phyloP scores from a whole-genome alignment of 2,888 invertebrate species.

The Brachynemurus nebulosus region DNA sequence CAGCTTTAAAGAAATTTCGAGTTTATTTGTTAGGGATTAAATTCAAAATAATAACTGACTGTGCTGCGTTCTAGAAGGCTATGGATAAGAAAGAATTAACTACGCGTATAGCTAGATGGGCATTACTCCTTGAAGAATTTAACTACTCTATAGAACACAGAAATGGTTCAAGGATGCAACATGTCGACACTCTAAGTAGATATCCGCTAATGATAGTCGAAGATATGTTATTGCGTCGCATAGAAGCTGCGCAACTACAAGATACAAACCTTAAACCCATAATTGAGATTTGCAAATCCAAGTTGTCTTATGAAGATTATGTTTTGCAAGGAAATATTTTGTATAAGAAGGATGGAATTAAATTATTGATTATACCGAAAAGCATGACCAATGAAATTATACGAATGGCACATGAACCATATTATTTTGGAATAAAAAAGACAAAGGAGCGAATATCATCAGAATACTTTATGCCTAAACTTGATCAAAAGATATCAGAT shows the following conservation, averaged over 20 bases:
- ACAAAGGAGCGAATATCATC: no score
- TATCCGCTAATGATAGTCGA: background rate
- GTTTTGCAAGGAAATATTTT: background rate
- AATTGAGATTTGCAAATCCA: background rate
- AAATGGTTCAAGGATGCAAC: background rate
- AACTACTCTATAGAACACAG: background rate
- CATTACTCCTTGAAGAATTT: background rate
- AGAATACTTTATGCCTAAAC: no score
- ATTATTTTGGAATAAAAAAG: background rate
- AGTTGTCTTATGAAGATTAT: background rate
- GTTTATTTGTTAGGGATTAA: background rate
- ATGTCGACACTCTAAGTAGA: conserved; percentile 1
- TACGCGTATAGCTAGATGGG: background rate
- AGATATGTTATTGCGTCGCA: no score
- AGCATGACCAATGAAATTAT: background rate
- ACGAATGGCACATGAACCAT: background rate
- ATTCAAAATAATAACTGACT: background rate
- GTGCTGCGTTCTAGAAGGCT: background rate
- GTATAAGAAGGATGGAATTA: background rate
- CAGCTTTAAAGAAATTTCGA: background rate
- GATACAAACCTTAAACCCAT: background rate
- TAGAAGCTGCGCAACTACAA: background rate
- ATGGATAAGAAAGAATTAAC: background rate
- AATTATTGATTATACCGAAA: background rate
- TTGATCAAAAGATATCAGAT: no score